Evolutionary conservation across 1,140 invertebrate species (phyloP).

Genomic region (Heliothis virescens): DNA sequence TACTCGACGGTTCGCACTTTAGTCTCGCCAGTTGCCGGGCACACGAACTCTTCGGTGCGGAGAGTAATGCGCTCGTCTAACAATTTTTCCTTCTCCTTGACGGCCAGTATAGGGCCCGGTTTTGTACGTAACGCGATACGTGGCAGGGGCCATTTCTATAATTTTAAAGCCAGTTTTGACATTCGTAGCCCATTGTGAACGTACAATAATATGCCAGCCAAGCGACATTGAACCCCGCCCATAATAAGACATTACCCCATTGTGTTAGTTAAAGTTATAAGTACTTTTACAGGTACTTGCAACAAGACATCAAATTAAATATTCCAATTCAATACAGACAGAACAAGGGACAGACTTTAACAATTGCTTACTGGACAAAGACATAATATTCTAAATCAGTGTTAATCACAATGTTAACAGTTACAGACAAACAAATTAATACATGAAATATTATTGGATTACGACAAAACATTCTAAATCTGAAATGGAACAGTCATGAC

Average conservation of each 20-base stretch:
- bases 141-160: conserved; percentile 88
- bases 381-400: conserved; percentile 47
- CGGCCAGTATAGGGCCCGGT: conserved; percentile 92
- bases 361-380: conserved; percentile 25
- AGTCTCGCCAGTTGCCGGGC: conserved; percentile 93
- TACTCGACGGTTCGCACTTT: conserved; percentile 96
- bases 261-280: conserved; percentile 51
- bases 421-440: conserved; percentile 64
- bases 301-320: conserved; percentile 11
- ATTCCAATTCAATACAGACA: conserved; percentile 20
- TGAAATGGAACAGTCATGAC: conserved; percentile 47
- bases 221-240: conserved; percentile 70
- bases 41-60: conserved; percentile 95
- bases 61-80: conserved; percentile 95
- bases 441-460: conserved; percentile 56
- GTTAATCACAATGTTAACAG: conserved; percentile 69
- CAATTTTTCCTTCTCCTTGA: conserved; percentile 95
- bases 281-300: conserved; percentile 16
- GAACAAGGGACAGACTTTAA: conserved; percentile 20
- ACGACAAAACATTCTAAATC: conserved; percentile 58
- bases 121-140: conserved; percentile 94
- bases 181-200: conserved; percentile 73
- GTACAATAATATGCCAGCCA: conserved; percentile 68
- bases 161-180: conserved; percentile 84
- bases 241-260: conserved; percentile 53